These are phyloP conservation scores for Amphipoea oculea DNA, from an alignment of 2,888 invertebrate species.

Conservation along the genomic window DNA sequence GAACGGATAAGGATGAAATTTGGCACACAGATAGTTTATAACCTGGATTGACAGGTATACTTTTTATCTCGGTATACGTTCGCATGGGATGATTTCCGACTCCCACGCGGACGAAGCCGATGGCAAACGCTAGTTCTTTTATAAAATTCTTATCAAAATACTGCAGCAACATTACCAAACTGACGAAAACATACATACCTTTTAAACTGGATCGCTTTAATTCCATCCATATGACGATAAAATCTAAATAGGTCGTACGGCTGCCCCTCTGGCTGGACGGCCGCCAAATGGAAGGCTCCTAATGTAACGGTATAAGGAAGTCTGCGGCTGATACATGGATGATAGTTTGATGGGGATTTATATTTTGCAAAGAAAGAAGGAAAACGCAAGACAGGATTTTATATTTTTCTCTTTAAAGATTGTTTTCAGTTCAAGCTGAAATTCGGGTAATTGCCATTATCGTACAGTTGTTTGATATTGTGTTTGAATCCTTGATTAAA, in stretches of 20 bases:
- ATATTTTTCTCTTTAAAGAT: background rate
- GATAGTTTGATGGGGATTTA: constrained; percentile 59
- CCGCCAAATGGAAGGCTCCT: constrained; percentile 62
- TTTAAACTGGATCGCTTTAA: constrained; percentile 61
- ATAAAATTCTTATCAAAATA: constrained; percentile 21
- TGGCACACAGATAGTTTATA: no score
- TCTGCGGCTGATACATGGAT: constrained; percentile 58
- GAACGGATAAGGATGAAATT: no score
- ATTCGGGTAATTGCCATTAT: background rate
- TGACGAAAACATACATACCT: constrained; percentile 47
- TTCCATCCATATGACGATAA: constrained; percentile 60
- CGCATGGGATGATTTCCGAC: no score
- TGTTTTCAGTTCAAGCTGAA: background rate
- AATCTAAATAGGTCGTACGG: constrained; percentile 68
- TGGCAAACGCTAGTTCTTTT: background rate
- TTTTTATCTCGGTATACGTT: no score
- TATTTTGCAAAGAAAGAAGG: constrained; percentile 18
- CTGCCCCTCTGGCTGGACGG: constrained; percentile 54
- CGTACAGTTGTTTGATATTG: no score
- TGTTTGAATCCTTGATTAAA: background rate
- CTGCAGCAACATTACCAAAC: constrained; percentile 34
- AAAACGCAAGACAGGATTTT: constrained; percentile 3
- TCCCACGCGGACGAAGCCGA: background rate
- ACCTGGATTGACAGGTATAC: no score
- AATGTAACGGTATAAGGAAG: constrained; percentile 66